Evolutionary conservation across 1,140 invertebrate species (phyloP), one percentile per base, ranked within the genome.

Genomic region (Drosophila carrolli): DNA sequence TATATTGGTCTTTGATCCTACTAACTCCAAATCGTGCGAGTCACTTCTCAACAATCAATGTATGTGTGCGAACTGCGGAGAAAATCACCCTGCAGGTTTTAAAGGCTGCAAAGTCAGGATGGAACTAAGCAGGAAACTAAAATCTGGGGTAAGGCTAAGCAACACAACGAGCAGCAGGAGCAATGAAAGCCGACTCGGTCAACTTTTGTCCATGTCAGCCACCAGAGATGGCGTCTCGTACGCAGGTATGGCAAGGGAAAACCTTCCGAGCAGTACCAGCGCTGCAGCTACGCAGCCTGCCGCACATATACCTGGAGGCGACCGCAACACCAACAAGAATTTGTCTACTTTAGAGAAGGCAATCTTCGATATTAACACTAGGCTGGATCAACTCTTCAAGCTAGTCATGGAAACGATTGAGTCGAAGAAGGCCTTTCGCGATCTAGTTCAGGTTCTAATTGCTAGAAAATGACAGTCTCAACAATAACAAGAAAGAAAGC

Each of bases 361-460:
- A 10, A 55, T 61, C 1, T n/a, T 11, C n/a, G 53, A 66, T 23
- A 16, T 51, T 14, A 66, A 41, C 14, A 10, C 8, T 14, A 66
- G 54, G 43, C 40, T 68, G 53, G 53, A 63, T 29, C 46, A 65
- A 65, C 55, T 65, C 11, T 57, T 65, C 19, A 55, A 71, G 5
- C 37, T 62, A 16, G 47, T 71, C 13, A 46, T 54, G 11, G 70
- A 57, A 19, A 46, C 59, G n/a, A 57, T 48, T 7, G 46, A 56
- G 11, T 35, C 51, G 9, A 61, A 50, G 38, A 56, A 48, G 60
- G 38, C 67, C 4, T 72, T 65, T 54, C 60, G 54, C 35, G 54
- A 72, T 14, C 11, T 66, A 48, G 55, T 72, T 8, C n/a, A 58
- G 32, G 41, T 53, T 9, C 32, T 65, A 4, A 56, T 19, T 53